phyloP scores from a whole-genome alignment of 2,113 vertebrate species.

The Neolamprologus sp. region DNA sequence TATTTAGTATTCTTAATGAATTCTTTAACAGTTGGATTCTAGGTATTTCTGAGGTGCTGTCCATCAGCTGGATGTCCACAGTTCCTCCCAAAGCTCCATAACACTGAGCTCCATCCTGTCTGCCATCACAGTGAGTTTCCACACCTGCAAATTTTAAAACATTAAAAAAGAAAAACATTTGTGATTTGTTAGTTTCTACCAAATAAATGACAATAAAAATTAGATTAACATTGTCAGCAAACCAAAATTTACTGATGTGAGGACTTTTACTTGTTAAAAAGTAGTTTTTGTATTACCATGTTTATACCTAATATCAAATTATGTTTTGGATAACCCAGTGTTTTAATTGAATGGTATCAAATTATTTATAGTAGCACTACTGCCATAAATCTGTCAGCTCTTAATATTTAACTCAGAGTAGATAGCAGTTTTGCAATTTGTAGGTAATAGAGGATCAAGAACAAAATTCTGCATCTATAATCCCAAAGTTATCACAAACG shows the following conservation, averaged over 20 bases:
- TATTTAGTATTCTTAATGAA: rapidly evolving
- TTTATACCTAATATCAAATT: rapidly evolving
- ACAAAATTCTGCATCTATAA: background rate
- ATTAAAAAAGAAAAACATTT: background rate
- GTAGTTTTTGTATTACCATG: background rate
- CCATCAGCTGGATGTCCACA: background rate
- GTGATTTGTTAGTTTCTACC: rapidly evolving
- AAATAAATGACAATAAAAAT: rapidly evolving
- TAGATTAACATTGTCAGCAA: rapidly evolving
- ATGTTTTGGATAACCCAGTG: too few species aligned
- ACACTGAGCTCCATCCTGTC: background rate
- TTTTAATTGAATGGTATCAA: too few species aligned
- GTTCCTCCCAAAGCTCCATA: background rate
- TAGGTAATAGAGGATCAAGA: rapidly evolving
- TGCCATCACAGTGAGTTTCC: background rate
- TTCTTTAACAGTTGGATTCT: rapidly evolving
- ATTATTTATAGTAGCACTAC: background rate
- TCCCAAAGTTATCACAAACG: rapidly evolving
- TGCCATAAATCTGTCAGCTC: rapidly evolving
- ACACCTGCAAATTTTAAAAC: rapidly evolving
- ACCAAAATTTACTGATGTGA: rapidly evolving
- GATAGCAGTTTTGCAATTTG: rapidly evolving
- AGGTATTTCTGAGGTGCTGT: rapidly evolving
- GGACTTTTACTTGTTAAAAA: background rate
- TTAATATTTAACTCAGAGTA: rapidly evolving